Percentiles rank a stretch among this genome's conserved stretches.
Evolutionary conservation across 1,140 invertebrate genomes (phyloP).

Genomic region (Diachasma alloeum): DNA sequence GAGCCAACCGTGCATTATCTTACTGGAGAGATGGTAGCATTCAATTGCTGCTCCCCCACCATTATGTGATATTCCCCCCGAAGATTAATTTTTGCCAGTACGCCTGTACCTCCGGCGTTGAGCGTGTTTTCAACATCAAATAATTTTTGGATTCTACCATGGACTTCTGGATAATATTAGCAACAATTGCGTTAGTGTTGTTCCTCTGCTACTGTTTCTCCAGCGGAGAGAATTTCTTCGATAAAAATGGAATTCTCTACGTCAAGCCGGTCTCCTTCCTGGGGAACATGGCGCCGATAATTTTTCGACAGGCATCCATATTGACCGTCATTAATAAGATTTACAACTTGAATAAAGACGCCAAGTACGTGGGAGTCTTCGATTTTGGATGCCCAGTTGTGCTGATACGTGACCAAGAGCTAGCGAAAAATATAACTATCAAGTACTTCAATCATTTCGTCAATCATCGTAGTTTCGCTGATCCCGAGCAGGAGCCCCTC

Average conservation of each 20-base stretch:
- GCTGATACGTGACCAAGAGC: slow-evolving; percentile 54
- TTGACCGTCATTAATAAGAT: not conserved
- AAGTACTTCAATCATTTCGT: not conserved
- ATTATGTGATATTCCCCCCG: no score
- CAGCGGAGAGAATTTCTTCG: not conserved
- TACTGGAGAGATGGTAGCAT: no score
- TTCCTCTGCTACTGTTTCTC: not conserved
- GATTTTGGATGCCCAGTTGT: slow-evolving; percentile 65
- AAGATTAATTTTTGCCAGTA: no score
- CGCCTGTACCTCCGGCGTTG: no score
- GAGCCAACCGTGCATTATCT: no score
- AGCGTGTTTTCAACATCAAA: no score
- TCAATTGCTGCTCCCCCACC: no score
- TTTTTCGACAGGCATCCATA: not conserved
- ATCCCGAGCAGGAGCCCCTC: slow-evolving; percentile 15
- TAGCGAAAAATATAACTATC: not conserved
- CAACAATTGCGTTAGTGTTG: not conserved
- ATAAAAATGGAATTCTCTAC: not conserved
- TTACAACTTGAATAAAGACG: slow-evolving; percentile 7
- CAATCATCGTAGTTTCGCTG: slow-evolving; percentile 8
- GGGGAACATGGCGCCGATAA: not conserved
- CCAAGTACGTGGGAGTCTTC: slow-evolving; percentile 59
- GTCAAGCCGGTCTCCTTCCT: not conserved
- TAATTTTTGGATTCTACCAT: not conserved
- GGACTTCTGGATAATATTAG: not conserved